Evolutionary conservation across 2,113 vertebrate genomes (phyloP).

Genomic region (Rhagologus leucostigma): DNA sequence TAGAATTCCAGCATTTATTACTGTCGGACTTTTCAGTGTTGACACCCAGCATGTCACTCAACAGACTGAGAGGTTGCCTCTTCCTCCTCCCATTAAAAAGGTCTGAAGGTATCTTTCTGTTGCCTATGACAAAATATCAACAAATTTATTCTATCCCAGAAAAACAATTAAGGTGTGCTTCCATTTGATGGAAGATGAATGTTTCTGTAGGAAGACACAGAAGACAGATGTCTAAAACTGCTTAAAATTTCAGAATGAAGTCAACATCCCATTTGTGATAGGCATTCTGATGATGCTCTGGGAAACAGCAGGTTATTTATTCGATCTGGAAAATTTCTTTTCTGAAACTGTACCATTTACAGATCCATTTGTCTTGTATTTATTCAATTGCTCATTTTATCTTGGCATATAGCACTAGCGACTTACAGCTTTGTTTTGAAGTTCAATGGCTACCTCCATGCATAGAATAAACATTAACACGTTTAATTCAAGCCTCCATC

Average conservation of each 20-base stretch:
- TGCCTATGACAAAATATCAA: neutral
- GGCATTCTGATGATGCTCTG: neutral
- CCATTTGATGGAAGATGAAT: neutral
- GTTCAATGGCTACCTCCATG: neutral
- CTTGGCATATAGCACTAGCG: fast-evolving
- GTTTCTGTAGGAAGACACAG: neutral
- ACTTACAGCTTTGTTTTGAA: neutral
- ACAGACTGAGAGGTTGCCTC: fast-evolving
- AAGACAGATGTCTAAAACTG: neutral
- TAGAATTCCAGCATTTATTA: neutral
- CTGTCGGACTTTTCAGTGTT: neutral
- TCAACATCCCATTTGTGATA: neutral
- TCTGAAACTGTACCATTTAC: neutral
- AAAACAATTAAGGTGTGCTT: neutral
- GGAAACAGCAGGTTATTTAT: neutral
- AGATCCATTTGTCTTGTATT: neutral
- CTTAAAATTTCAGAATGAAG: neutral
- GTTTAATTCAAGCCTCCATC: neutral
- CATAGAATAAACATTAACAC: neutral
- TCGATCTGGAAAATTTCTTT: neutral
- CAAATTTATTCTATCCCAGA: neutral
- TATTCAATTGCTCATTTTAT: neutral
- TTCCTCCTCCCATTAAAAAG: neutral
- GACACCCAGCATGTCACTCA: fast-evolving
- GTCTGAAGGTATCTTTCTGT: neutral